Base-by-base conservation (phyloP, 2,888 invertebrate species). In the Lottia scabra region DNA sequence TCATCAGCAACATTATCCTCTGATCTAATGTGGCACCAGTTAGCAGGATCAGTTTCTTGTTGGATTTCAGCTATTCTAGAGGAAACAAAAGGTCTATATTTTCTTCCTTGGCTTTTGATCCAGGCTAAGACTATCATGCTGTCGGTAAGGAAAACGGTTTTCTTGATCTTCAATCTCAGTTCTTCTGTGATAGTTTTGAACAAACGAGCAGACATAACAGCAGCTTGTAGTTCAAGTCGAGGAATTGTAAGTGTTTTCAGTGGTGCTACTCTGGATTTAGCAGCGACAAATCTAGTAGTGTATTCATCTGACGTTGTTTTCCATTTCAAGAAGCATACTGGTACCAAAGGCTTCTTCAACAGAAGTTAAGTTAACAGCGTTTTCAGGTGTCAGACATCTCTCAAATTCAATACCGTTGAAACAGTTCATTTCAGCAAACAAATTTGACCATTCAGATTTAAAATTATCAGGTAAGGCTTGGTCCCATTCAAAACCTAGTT, bases 1-100 rank as follows among this genome's bases (percentile, higher is more conserved):
- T 56, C 48, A 56, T 56, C 48, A 19, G 48, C 48, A 16, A 56
- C 48, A 56, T 56, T 56, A 56, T 56, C 48, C n/a, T 46, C 46
- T 15, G 46, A 46, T 16, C 46, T 15, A 46, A 46, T 46, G n/a
- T 46, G 46, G 4, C 4, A 46, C 46, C 46, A 46, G 0, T 46
- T 15, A 6, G 46, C 15, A 16, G 46, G 5, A 46, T 46, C 46
- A 0, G 46, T 46, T 46, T 16, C n/a, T 15, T 46, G 16, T 46
- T 46, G 46, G 6, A 46, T 46, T 46, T 46, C 46, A 46, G 16
- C 46, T 16, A 46, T 15, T 46, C 46, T 46, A 16, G 46, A 15
- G 3, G 16, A 46, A 16, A 46, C 46, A 46, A 46, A 46, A 46
- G 46, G 46, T 46, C n/a, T 46, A n/a, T 46, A 46, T n/a, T 46